Evolutionary conservation across 2,113 vertebrate species (phyloP).

Genomic region (Pardalotus punctatus): DNA sequence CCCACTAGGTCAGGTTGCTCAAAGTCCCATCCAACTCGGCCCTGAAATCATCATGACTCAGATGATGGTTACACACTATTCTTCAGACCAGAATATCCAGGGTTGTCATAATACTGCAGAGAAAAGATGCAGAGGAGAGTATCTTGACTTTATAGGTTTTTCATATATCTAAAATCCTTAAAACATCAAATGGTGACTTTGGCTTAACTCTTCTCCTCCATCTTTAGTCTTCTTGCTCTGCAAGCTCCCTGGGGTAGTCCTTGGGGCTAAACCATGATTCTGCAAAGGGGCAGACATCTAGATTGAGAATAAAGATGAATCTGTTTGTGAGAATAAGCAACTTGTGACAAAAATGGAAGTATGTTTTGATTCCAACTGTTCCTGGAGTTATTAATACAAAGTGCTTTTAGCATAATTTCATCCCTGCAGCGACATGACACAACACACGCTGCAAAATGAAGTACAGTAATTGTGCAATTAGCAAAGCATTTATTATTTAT

Average conservation of each 20-base stretch:
- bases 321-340: background rate
- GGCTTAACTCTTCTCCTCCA: background rate
- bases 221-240: background rate
- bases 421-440: background rate
- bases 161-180: background rate
- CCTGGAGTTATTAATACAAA: background rate
- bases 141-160: background rate
- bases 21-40: background rate
- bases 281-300: background rate
- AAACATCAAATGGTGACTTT: background rate
- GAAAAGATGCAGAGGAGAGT: background rate
- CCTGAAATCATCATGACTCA: background rate
- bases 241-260: background rate
- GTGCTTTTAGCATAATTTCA: background rate
- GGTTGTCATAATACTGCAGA: background rate
- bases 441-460: background rate
- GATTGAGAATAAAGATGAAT: background rate
- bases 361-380: background rate
- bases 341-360: background rate
- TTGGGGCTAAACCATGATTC: background rate
- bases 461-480: background rate
- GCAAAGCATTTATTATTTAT: background rate
- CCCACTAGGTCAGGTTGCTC: background rate
- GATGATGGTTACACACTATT: background rate
- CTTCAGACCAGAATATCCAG: background rate